Evolutionary conservation across 2,888 invertebrate genomes (phyloP), one percentile per base, ranked within the genome.

Genomic region (Leptopilina myrica): DNA sequence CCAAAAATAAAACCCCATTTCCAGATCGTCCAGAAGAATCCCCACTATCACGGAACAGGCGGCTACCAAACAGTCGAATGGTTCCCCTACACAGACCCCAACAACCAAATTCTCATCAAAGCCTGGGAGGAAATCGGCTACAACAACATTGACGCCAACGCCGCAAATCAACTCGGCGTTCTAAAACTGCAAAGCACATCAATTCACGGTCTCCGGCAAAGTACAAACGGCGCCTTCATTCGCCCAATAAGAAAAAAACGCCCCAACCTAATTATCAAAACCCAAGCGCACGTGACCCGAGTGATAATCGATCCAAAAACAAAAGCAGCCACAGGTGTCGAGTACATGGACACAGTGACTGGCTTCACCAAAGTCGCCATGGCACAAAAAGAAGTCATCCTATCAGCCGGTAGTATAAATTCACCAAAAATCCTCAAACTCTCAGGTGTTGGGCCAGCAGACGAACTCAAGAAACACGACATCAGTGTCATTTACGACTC

Each of bases 21-120:
- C 0, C 82, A 90, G 90, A 81, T 89, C 15, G 85, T 90, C 0
- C 11, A 84, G 14, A 67, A 84, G 5, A 89, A 95, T 83, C 92
- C 92, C 3, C 87, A 92, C 53, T 94, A 94, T 84, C 96, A 96
- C 86, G 93, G 93, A 0, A 92, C 92, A 9, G 93, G 93, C 2
- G 96, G 95, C 1, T 95, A 94, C 59, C 93, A 94, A 53, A 94
- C 93, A 59, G 95, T 96, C 0, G 95, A 95, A 89, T 92, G 94
- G 85, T 95, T 93, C 84, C 93, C 94, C 0, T 95, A 95, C 86
- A 92, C 93, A 14, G 95, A 95, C 84, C 84, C 91, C 5, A 95
- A 94, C 81, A 92, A 94, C 0, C 88, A 93, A 76, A 92, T 94
- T 87, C 77, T 95, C 0, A 92, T 95, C 0, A 90, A 94, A 82